phyloP scores from a whole-genome alignment of 2,113 vertebrate species.

The Seriola quinqueradiata region DNA sequence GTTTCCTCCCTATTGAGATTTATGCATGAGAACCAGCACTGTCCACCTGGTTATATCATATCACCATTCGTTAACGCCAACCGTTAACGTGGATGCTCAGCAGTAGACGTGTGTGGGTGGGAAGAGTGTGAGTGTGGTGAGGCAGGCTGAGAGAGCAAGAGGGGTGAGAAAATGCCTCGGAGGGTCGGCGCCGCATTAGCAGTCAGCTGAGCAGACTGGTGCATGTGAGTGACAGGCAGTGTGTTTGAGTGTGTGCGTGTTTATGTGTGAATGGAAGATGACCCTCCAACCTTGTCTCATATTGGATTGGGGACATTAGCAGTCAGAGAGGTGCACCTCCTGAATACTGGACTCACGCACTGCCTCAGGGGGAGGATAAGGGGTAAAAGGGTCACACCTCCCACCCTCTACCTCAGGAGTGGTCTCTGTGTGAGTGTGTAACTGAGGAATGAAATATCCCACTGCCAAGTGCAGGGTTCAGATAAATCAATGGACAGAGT shows the following conservation, averaged over 20 bases:
- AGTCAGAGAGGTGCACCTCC: conserved; percentile 70
- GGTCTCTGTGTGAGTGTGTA: conserved; percentile 8
- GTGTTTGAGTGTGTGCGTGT: conserved; percentile 32
- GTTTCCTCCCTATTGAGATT: conserved; percentile 49
- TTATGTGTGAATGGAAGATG: conserved; percentile 58
- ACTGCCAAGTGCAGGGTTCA: neutral
- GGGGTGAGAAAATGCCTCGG: conserved; percentile 29
- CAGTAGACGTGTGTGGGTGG: neutral
- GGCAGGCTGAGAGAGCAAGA: conserved; percentile 6
- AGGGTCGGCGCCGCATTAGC: conserved; percentile 68
- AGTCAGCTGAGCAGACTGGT: conserved; percentile 61
- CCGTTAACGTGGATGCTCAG: conserved; percentile 20
- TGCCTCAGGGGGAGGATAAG: conserved; percentile 51
- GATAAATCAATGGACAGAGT: conserved; percentile 14
- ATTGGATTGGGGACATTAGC: conserved; percentile 71
- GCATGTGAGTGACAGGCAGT: conserved; percentile 64
- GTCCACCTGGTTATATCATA: conserved; percentile 57
- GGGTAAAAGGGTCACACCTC: conserved; percentile 64
- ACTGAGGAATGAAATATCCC: conserved; percentile 26
- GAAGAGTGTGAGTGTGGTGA: conserved; percentile 23
- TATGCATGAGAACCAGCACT: conserved; percentile 26
- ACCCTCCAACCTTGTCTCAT: conserved; percentile 73
- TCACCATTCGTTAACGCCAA: conserved; percentile 4
- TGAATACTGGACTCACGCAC: conserved; percentile 62
- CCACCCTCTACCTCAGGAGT: conserved; percentile 29